These are phyloP conservation scores for Parnassius smintheus DNA, from an alignment of 2,888 invertebrate genomes.

Conservation along the genomic window DNA sequence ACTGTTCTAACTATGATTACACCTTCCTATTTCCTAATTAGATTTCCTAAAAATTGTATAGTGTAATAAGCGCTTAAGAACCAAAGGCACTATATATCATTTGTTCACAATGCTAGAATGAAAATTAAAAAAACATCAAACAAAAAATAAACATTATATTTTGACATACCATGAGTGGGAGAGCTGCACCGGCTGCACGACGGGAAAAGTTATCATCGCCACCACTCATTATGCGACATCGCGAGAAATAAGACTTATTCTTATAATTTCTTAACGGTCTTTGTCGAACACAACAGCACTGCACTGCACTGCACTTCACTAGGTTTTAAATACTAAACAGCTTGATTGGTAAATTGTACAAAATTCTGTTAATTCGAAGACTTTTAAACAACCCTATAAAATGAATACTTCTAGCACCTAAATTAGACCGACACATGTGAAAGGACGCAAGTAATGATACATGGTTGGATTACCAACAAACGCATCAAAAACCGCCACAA, in stretches of 20 bases:
- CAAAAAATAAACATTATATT: no score
- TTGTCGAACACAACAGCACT: constrained; percentile 14
- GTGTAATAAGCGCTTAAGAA: no score
- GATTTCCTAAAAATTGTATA: no score
- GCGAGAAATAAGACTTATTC: constrained; percentile 40
- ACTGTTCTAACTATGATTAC: no score
- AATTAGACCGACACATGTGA: constrained; percentile 17
- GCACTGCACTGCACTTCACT: constrained; percentile 37
- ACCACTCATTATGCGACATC: constrained; percentile 70
- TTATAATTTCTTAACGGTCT: background rate
- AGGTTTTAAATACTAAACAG: constrained; percentile 21
- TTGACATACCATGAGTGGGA: constrained; percentile 69
- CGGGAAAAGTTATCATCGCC: constrained; percentile 64
- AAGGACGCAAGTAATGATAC: constrained; percentile 16
- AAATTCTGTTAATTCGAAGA: background rate
- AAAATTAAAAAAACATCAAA: no score
- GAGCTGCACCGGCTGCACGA: constrained; percentile 52
- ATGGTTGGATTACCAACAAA: constrained; percentile 1
- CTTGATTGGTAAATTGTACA: constrained; percentile 25
- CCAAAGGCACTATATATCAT: no score
- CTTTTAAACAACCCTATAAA: constrained; percentile 5
- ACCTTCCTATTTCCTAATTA: no score
- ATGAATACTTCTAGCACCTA: constrained; percentile 6
- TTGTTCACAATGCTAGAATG: no score
- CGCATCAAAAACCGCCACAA: constrained; percentile 42